Evolutionary conservation across 2,888 invertebrate genomes (phyloP), one percentile per base, ranked within the genome.

Genomic region (Eilema depressum): DNA sequence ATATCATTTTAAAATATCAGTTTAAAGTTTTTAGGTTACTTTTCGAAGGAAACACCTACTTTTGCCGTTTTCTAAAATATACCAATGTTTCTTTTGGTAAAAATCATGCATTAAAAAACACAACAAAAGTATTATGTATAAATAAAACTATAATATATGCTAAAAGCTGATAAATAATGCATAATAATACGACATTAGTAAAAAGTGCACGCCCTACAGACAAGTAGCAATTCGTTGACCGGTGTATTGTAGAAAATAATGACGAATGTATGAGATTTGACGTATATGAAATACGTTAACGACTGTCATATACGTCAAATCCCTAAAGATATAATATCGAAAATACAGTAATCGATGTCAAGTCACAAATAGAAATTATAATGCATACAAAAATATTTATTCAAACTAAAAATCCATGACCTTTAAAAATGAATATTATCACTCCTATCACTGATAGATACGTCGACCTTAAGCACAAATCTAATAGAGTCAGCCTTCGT

Each of bases 401-500:
- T 33, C 20, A 0, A 37, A 41, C 57, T 37, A 33, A 33, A 28
- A 23, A 47, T 30, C 63, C 63, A 47, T 68, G 12, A 41, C 33
- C 23, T 57, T 63, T 23, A 25, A 37, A 25, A 37, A 4, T 37
- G 33, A 8, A 28, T 14, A 47, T 28, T 53, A 53, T 64, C 64
- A 64, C 25, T 63, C 57, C 33, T 57, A 57, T 65, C 57, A 57
- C 23, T 47, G 20, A 47, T 33, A 61, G 61, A 61, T 56, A n/a
- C 26, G 20, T n/a, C 62, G 33, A 37, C 63, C 63, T 57, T 63
- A 63, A 41, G 14, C n/a, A 61, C 25, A 28, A n/a, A 37, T 37
- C 30, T 56, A 56, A 30, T 41, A n/a, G 26, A 47, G 14, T 12
- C 65, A 33, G 66, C 63, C 64, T 78, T 63, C 30, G 63, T 47